Percentiles rank a stretch among this genome's conserved stretches.
Evolutionary conservation across 2,888 invertebrate genomes (phyloP).

Genomic region (Toxonevra muliebris): DNA sequence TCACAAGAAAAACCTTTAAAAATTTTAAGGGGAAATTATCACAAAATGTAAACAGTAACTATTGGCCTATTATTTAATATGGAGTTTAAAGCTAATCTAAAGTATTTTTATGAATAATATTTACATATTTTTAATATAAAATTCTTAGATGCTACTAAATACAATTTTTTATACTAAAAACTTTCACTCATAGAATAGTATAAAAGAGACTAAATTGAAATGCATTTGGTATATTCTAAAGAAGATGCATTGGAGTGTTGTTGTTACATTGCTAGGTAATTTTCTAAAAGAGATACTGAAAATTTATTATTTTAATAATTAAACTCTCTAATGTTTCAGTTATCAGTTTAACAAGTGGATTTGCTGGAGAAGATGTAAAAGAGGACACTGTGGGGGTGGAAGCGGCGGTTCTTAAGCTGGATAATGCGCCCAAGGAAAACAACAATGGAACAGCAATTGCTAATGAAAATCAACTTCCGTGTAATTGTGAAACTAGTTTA

Average conservation of each 20-base stretch:
- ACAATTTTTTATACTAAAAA: neutral
- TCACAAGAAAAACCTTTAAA: neutral
- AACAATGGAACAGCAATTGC: too few species aligned
- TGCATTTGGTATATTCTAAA: slow-evolving; percentile 5
- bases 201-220: slow-evolving; percentile 14
- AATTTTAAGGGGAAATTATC: too few species aligned
- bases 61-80: neutral
- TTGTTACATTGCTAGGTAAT: neutral
- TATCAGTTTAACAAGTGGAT: neutral
- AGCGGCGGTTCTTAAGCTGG: neutral
- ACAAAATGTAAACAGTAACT: neutral
- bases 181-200: slow-evolving; percentile 8
- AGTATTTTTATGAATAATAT: neutral
- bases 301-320: neutral
- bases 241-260: slow-evolving; percentile 23
- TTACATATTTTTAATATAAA: slow-evolving; percentile 14
- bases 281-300: neutral
- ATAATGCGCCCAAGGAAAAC: neutral
- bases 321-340: neutral
- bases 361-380: neutral
- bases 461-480: too few species aligned
- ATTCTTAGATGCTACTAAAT: slow-evolving; percentile 1
- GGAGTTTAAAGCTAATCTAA: slow-evolving; percentile 2
- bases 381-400: neutral
- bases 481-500: too few species aligned